Evolutionary conservation across 2,797 vertebrate genomes (phyloP), one percentile per base, ranked within the genome.

Genomic region (Hydrolagus colliei): DNA sequence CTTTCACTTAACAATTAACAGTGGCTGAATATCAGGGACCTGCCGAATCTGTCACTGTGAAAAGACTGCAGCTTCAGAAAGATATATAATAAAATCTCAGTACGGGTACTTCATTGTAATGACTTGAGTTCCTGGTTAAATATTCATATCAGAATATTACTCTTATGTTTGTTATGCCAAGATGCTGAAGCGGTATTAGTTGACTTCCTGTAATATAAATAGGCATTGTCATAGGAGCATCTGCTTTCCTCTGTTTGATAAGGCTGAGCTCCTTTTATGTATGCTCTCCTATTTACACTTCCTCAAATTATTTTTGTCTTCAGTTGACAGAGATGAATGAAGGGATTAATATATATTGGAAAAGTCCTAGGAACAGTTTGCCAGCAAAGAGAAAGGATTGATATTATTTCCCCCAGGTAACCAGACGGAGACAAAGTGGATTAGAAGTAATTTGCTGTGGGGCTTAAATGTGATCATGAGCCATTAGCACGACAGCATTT

Each of bases 381-480:
- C 91, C 87, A 90, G 94, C 92, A 92, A 89, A 88, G 92, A 91
- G 91, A 86, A 89, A 90, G 91, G 92, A 93, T 94, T 94, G 95
- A 94, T 95, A 94, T 96, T 96, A 98, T 98, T 98, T 98, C 97
- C 97, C 97, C 92, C 95, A 97, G 96, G 97, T 96, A 97, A 96
- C 95, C 87, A 91, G 94, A 94, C 91, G 89, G 94, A 95, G 95
- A 92, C 95, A 94, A 95, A 95, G 94, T 94, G 97, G 97, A 99
- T 98, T 98, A 98, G 92, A 94, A 94, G 93, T 95, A 95, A 97
- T 98, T 99, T 98, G 96, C 96, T 94, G 90, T 92, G 95, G 94
- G 96, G 96, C 95, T 99, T 98, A 96, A 90, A 92, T 88, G 88
- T 91, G 94, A 98, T 96, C 96, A 93, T 73, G 92, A 95, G 93